These are phyloP conservation scores for Epicauta chinensis DNA, from an alignment of 1,140 invertebrate species.

Conservation along the genomic window DNA sequence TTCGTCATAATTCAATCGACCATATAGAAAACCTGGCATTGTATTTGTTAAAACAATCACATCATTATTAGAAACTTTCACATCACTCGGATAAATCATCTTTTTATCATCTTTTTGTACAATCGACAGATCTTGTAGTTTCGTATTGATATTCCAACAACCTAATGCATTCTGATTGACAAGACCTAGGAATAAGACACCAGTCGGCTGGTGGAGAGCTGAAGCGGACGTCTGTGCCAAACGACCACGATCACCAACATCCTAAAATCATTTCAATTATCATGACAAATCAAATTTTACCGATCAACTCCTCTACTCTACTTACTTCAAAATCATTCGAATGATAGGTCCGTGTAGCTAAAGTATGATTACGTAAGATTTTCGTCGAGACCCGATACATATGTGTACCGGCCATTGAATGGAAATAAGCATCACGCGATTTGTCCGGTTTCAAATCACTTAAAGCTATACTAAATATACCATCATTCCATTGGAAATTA, in stretches of 20 bases:
- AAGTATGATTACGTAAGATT: slow-evolving; percentile 53
- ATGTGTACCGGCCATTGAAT: slow-evolving; percentile 58
- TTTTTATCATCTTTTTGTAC: slow-evolving; percentile 50
- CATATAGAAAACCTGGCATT: slow-evolving; percentile 54
- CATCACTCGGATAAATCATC: slow-evolving; percentile 58
- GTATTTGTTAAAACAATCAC: slow-evolving; percentile 56
- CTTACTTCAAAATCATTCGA: slow-evolving; percentile 44
- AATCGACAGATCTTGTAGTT: slow-evolving; percentile 51
- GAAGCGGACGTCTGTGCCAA: slow-evolving; percentile 57
- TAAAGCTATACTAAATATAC: slow-evolving; percentile 61
- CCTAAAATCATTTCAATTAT: slow-evolving; percentile 39
- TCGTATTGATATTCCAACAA: slow-evolving; percentile 61
- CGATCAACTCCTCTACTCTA: not conserved
- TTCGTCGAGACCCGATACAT: slow-evolving; percentile 61
- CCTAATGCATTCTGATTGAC: slow-evolving; percentile 59
- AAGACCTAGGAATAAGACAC: slow-evolving; percentile 58
- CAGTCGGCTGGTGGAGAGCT: slow-evolving; percentile 46
- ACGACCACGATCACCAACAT: slow-evolving; percentile 54
- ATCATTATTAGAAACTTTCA: slow-evolving; percentile 47
- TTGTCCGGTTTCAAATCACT: slow-evolving; percentile 49
- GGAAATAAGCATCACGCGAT: slow-evolving; percentile 58
- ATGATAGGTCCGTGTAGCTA: slow-evolving; percentile 53
- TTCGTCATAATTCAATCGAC: slow-evolving; percentile 47
- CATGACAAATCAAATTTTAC: not conserved
- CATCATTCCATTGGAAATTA: slow-evolving; percentile 65